Evolutionary conservation across 2,797 vertebrate species (phyloP).

Genomic region (Gymnopithys bicolor): DNA sequence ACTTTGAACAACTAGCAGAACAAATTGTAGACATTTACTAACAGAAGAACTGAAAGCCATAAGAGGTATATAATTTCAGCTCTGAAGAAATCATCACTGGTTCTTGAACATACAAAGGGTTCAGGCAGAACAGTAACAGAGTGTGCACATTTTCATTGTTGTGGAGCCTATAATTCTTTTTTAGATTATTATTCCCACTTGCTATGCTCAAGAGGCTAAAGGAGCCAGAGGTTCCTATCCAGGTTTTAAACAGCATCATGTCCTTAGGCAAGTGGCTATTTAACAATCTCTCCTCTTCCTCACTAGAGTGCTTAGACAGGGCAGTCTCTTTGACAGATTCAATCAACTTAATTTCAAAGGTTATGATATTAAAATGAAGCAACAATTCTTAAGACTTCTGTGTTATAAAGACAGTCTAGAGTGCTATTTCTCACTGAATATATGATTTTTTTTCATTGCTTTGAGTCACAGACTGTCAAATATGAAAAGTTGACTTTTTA

Average conservation of each 20-base stretch:
- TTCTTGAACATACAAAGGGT: background rate
- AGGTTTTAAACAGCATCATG: background rate
- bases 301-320: background rate
- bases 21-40: background rate
- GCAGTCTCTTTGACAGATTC: background rate
- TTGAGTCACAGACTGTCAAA: background rate
- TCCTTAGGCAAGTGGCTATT: background rate
- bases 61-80: background rate
- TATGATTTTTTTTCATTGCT: background rate
- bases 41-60: background rate
- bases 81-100: background rate
- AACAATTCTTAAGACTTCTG: background rate
- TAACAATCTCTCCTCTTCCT: background rate
- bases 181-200: background rate
- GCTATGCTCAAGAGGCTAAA: background rate
- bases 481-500: background rate
- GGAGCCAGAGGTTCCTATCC: background rate
- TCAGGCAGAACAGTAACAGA: background rate
- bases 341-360: background rate
- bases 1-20: background rate
- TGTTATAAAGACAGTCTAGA: background rate
- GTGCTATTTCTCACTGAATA: background rate
- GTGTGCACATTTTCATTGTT: background rate
- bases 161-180: background rate
- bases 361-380: background rate